phyloP scores from a whole-genome alignment of 2,797 vertebrate species.

The Aeoliscus strigatus region DNA sequence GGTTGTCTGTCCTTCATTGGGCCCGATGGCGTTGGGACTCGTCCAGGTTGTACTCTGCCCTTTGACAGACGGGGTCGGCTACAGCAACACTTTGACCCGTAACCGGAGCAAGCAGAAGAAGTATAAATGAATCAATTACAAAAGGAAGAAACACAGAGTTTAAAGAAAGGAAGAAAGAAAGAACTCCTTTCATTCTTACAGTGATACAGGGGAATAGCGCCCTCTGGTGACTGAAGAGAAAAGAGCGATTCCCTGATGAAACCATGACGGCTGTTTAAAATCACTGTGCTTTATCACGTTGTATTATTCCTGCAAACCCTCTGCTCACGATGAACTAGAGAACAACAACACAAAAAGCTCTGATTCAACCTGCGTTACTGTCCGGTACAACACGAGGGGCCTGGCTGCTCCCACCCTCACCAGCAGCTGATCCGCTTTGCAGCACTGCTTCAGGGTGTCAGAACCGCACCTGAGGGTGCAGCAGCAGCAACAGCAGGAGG shows the following conservation, averaged over 20 bases:
- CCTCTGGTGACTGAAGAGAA: slow-evolving; percentile 45
- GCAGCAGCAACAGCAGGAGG: slow-evolving; percentile 3
- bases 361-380: background rate
- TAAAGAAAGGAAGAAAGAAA: background rate
- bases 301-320: slow-evolving; percentile 26
- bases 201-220: slow-evolving; percentile 41
- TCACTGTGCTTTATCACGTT: slow-evolving; percentile 23
- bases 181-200: slow-evolving; percentile 12
- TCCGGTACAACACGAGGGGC: background rate
- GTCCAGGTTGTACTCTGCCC: no score
- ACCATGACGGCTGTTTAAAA: slow-evolving; percentile 27
- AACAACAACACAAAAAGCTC: no score
- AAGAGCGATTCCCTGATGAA: no score
- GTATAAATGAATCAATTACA: no score
- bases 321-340: no score
- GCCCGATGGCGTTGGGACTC: no score
- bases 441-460: slow-evolving; percentile 51
- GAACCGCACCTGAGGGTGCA: slow-evolving; percentile 65
- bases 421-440: slow-evolving; percentile 30
- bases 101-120: no score
- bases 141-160: no score
- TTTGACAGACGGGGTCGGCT: no score
- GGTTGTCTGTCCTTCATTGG: no score
- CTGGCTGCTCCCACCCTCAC: background rate
- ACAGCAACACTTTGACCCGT: no score